Evolutionary conservation across 1,140 invertebrate species (phyloP).

Genomic region (Drosophila funebris): DNA sequence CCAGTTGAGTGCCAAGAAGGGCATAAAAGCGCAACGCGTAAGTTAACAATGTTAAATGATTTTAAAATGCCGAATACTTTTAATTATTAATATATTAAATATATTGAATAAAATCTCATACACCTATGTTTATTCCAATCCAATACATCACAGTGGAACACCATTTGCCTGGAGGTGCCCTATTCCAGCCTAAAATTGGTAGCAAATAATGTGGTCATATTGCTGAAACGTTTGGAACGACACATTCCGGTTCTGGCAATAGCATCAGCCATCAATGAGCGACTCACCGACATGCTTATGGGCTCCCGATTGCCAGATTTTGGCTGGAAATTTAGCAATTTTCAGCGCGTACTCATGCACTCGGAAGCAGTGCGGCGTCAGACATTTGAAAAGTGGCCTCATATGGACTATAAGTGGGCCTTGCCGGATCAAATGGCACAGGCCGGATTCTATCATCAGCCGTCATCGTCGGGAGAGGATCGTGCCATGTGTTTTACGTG

Average conservation of each 20-base stretch:
- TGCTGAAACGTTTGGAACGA: slow-evolving; percentile 92
- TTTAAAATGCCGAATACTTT: too few species aligned
- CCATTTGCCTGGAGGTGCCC: slow-evolving; percentile 91
- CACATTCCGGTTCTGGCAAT: slow-evolving; percentile 93
- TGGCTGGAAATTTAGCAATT: slow-evolving; percentile 70
- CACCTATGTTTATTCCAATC: too few species aligned
- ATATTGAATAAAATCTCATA: too few species aligned
- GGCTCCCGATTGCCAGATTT: slow-evolving; percentile 84
- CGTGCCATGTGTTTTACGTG: slow-evolving; percentile 98
- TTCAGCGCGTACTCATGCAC: slow-evolving; percentile 90
- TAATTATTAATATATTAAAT: too few species aligned
- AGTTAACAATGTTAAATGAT: too few species aligned
- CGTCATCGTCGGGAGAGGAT: slow-evolving; percentile 94
- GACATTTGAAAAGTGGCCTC: slow-evolving; percentile 96
- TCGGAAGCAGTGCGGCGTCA: slow-evolving; percentile 94
- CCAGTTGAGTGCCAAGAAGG: slow-evolving; percentile 89
- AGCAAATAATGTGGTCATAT: slow-evolving; percentile 90
- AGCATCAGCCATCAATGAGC: slow-evolving; percentile 93
- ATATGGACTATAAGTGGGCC: slow-evolving; percentile 98
- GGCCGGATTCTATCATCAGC: slow-evolving; percentile 97
- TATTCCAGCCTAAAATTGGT: slow-evolving; percentile 91
- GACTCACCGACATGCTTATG: slow-evolving; percentile 90
- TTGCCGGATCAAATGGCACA: slow-evolving; percentile 97
- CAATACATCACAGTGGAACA: slow-evolving; percentile 91
- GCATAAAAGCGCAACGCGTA: slow-evolving; percentile 93